These are phyloP conservation scores for Junco hyemalis DNA, from an alignment of 2,113 vertebrate genomes.

Conservation along the genomic window DNA sequence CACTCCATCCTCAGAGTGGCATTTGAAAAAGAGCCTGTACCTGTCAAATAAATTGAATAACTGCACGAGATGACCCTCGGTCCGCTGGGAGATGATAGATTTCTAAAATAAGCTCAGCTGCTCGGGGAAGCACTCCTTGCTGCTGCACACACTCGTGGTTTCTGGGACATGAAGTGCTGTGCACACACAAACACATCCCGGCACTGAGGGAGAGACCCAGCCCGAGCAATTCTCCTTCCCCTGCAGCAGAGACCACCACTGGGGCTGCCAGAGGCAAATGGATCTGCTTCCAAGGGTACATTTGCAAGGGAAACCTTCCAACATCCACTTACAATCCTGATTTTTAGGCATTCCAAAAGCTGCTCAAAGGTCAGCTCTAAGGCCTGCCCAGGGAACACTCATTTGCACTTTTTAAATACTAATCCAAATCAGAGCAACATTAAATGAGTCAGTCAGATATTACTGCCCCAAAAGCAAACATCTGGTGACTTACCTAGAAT, in stretches of 20 bases:
- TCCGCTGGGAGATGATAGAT: background rate
- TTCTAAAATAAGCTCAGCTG: background rate
- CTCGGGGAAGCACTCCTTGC: background rate
- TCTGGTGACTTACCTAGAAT: too few species aligned
- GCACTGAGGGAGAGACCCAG: rapidly evolving
- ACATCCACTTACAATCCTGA: background rate
- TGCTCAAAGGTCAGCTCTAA: too few species aligned
- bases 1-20: background rate
- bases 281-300: rapidly evolving
- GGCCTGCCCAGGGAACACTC: background rate
- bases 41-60: background rate
- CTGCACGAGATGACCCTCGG: background rate
- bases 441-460: background rate
- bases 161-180: background rate
- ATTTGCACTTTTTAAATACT: background rate
- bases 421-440: background rate
- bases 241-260: rapidly evolving
- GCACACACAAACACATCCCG: rapidly evolving
- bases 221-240: background rate
- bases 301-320: background rate
- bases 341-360: background rate
- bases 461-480: background rate
- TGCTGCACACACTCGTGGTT: background rate
- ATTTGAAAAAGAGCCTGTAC: background rate
- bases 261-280: too few species aligned